Evolutionary conservation across 2,113 vertebrate genomes (phyloP).

Genomic region (Cyphomyrus discorhynchus): DNA sequence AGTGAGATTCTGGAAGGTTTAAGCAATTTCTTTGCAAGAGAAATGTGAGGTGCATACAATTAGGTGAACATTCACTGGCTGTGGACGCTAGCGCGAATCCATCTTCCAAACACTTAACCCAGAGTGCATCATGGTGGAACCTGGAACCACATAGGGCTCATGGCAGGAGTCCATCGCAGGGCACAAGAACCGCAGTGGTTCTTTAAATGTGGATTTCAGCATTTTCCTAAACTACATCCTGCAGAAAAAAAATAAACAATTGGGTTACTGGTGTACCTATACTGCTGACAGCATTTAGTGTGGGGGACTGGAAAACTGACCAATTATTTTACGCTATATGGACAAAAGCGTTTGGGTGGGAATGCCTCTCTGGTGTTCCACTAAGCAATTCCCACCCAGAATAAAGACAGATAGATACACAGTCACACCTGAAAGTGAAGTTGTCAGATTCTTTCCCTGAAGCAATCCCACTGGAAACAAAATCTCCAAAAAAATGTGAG

Average conservation of each 20-base stretch:
- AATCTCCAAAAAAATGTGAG: background rate
- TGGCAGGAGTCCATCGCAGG: background rate
- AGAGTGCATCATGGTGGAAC: background rate
- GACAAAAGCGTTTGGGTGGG: background rate
- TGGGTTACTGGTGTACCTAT: background rate
- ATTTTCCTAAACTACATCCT: background rate
- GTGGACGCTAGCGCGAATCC: background rate
- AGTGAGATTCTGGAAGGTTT: background rate
- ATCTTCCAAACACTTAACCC: background rate
- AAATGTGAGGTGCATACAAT: background rate
- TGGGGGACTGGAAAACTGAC: background rate
- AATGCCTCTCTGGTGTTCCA: background rate
- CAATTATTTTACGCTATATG: background rate
- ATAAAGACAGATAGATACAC: background rate
- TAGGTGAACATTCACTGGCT: background rate
- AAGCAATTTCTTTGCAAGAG: background rate
- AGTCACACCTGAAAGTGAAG: background rate
- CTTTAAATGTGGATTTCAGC: background rate
- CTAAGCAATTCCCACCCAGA: background rate
- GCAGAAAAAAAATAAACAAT: background rate
- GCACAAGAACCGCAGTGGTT: background rate
- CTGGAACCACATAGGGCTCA: background rate
- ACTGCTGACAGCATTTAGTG: background rate
- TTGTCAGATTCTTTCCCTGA: background rate
- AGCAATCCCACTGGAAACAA: conserved; percentile 5